Conservation (phyloP, 1,140 invertebrate species). For the Bombus consobrinus region DNA sequence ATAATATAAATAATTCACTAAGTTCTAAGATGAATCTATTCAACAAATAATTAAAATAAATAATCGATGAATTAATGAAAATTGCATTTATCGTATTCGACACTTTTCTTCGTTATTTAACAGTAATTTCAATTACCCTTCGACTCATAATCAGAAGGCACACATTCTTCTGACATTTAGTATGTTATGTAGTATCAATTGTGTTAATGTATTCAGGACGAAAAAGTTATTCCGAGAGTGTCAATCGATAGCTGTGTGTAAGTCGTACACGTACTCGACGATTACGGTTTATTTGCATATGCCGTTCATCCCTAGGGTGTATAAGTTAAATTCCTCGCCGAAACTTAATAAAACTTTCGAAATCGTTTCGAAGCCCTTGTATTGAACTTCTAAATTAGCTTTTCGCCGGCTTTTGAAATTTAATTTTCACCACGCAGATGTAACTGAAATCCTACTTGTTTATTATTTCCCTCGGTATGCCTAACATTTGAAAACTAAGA, state of each 20-base stretch:
- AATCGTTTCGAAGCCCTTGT: background rate
- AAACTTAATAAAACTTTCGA: slow-evolving; percentile 35
- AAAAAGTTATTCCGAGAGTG: background rate
- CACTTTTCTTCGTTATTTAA: background rate
- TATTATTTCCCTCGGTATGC: background rate
- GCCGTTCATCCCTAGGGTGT: background rate
- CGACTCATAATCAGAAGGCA: background rate
- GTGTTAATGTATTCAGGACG: background rate
- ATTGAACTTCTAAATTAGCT: slow-evolving; percentile 36
- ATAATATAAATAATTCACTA: no score
- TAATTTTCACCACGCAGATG: background rate
- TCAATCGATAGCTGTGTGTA: background rate
- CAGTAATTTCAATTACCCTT: background rate
- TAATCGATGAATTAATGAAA: no score
- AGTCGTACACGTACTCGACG: background rate
- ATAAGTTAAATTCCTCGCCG: slow-evolving; percentile 30
- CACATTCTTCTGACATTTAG: background rate
- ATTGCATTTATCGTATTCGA: no score
- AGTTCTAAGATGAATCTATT: no score
- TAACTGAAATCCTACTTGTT: background rate
- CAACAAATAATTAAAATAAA: no score
- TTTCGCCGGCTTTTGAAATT: background rate
- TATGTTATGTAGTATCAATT: background rate
- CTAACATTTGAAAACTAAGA: no score
- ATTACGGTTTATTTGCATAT: slow-evolving; percentile 32